A percentile compares a stretch with the other conserved stretches of the same genome.
Conservation (phyloP, 1,140 invertebrate genomes). For the Nilaparvata lugens region DNA sequence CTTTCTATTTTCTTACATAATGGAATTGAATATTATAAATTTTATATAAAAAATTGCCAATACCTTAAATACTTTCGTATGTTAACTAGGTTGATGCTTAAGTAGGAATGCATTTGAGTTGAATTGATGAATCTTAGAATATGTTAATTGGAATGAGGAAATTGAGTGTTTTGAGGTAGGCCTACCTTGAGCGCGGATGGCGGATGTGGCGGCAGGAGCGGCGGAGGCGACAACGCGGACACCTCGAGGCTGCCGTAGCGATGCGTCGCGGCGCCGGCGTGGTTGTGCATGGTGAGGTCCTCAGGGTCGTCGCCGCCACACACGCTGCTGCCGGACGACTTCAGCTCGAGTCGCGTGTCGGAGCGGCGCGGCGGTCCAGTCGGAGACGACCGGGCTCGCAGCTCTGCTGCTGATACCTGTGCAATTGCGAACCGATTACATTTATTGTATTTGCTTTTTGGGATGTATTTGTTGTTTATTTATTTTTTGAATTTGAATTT, state of each 20-base stretch:
- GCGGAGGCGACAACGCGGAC: slow-evolving; percentile 22
- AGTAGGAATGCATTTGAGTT: too few species aligned
- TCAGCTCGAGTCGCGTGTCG: slow-evolving; percentile 63
- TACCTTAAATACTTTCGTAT: too few species aligned
- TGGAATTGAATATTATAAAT: too few species aligned
- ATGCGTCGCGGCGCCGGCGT: slow-evolving; percentile 10
- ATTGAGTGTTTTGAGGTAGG: too few species aligned
- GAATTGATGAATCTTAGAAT: too few species aligned
- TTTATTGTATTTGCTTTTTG: neutral
- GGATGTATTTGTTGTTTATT: too few species aligned
- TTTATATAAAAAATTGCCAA: too few species aligned
- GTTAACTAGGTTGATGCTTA: too few species aligned
- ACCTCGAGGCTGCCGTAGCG: slow-evolving; percentile 23
- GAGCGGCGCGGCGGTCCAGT: slow-evolving; percentile 63
- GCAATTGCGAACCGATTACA: slow-evolving; percentile 3
- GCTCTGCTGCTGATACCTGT: slow-evolving; percentile 57
- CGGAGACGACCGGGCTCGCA: slow-evolving; percentile 69
- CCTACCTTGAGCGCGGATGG: slow-evolving; percentile 1
- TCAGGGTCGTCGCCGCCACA: slow-evolving; percentile 71
- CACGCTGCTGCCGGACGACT: slow-evolving; percentile 49
- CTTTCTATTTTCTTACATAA: too few species aligned
- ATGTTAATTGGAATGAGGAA: too few species aligned
- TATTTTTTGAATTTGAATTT: too few species aligned
- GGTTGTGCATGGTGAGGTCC: slow-evolving; percentile 51
- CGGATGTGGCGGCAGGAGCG: slow-evolving; percentile 8